These are phyloP conservation scores for Campylorhamphus procurvoides DNA, from an alignment of 2,113 vertebrate species.

Conservation along the genomic window DNA sequence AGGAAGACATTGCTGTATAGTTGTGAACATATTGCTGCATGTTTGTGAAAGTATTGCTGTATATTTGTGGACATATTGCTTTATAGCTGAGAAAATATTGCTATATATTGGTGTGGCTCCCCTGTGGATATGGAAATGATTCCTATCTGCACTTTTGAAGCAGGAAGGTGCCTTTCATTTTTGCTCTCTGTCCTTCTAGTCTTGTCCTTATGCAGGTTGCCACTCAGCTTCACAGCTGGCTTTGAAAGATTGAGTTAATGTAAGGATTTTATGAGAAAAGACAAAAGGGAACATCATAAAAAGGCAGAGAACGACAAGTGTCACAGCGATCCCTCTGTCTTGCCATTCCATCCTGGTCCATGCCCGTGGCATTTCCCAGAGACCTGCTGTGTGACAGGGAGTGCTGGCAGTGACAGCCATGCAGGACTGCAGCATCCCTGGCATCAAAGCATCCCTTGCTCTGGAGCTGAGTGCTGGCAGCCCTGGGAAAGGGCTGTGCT, in stretches of 20 bases:
- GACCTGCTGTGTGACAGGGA: accelerated
- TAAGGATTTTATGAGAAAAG: background rate
- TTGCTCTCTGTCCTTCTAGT: background rate
- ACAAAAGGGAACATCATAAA: background rate
- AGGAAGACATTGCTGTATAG: background rate
- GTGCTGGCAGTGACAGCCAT: background rate
- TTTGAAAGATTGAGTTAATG: background rate
- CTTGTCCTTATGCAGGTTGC: background rate
- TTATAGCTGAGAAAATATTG: background rate
- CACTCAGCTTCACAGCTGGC: background rate
- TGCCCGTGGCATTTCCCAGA: accelerated
- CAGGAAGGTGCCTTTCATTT: background rate
- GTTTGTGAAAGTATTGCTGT: background rate
- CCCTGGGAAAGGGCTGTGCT: background rate
- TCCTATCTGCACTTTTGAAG: background rate
- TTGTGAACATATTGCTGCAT: background rate
- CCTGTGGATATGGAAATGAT: background rate
- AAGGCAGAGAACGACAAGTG: background rate
- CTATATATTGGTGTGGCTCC: background rate
- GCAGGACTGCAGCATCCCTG: background rate
- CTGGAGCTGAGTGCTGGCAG: background rate
- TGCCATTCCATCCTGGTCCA: accelerated
- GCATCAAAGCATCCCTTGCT: background rate
- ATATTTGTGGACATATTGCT: background rate
- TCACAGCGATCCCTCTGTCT: background rate